Evolutionary conservation across 2,797 vertebrate species (phyloP), one percentile per base, ranked within the genome.

Genomic region (Phrynocephalus vlangalii): DNA sequence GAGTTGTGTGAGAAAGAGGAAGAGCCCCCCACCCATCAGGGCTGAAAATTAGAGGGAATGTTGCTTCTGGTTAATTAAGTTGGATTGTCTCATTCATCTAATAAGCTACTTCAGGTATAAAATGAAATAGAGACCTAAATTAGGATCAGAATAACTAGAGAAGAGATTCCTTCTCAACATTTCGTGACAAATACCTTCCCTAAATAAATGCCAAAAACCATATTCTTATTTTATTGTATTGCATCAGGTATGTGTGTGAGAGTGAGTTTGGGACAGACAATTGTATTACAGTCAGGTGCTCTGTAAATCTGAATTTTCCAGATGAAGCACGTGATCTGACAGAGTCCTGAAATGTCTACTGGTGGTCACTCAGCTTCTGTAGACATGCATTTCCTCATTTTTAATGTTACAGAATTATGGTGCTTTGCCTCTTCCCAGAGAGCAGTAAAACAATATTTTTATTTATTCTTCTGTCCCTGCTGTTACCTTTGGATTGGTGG

Each of bases 321-420:
- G 26, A 30, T 84, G 20, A 63, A 33, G 75, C 26, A 71, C 33
- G 68, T 48, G 48, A 82, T 75, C 20, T 84, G 67, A 79, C 66
- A 79, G 75, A 88, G 10, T 22, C 66, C 13, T 79, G 16, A 84
- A 63, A 66, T 86, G 70, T 72, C 70, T 22, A 63, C 77, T 83
- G 83, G 68, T 68, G 52, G 63, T 88, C 18, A 44, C 56, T 87
- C 80, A 18, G 24, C 15, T 5, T 79, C 11, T 66, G 38, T 30
- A 79, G 13, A 15, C 11, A 10, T 15, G 24, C 38, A 63, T 52
- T 82, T 78, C 6, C 66, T 67, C 33, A 20, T 6, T 28, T 60
- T 22, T 30, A 44, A 38, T 60, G 30, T 76, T 67, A 20, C n/a
- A 82, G 48, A 77, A 70, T 38, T 75, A 82, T 68, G 30, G 4